Evolutionary conservation across 1,140 invertebrate genomes (phyloP).

Genomic region (Papilio xuthus): DNA sequence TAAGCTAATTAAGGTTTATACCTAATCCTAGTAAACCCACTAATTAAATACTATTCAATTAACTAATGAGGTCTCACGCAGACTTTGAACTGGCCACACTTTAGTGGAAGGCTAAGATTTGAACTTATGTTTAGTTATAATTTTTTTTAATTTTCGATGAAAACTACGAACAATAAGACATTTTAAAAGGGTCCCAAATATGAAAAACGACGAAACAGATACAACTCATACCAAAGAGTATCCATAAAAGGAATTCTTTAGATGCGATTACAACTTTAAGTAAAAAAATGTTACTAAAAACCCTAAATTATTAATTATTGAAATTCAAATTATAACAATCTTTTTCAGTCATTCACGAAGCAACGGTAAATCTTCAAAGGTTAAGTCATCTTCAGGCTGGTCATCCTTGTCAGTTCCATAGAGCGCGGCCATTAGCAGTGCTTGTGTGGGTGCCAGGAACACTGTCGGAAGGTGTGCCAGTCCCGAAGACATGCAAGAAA

Average conservation of each 20-base stretch:
- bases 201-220: background rate
- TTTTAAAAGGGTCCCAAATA: background rate
- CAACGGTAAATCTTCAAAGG: background rate
- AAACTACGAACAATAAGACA: background rate
- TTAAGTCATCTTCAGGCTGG: background rate
- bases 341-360: background rate
- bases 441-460: slow-evolving; percentile 58
- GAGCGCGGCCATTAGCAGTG: slow-evolving; percentile 54
- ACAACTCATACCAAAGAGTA: background rate
- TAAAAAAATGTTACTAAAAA: background rate
- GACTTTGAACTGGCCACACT: slow-evolving; percentile 1
- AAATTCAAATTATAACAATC: background rate
- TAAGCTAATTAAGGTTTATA: background rate
- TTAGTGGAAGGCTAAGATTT: slow-evolving; percentile 1
- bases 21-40: background rate
- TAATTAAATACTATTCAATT: background rate
- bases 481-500: slow-evolving; percentile 49
- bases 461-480: slow-evolving; percentile 56
- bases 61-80: slow-evolving; percentile 2
- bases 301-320: too few relatives aligned
- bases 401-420: slow-evolving; percentile 30
- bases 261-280: too few relatives aligned
- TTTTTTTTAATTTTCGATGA: background rate
- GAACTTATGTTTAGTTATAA: background rate
- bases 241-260: background rate